Conservation (phyloP, 2,113 vertebrate species). For the Crotalus helleri region DNA sequence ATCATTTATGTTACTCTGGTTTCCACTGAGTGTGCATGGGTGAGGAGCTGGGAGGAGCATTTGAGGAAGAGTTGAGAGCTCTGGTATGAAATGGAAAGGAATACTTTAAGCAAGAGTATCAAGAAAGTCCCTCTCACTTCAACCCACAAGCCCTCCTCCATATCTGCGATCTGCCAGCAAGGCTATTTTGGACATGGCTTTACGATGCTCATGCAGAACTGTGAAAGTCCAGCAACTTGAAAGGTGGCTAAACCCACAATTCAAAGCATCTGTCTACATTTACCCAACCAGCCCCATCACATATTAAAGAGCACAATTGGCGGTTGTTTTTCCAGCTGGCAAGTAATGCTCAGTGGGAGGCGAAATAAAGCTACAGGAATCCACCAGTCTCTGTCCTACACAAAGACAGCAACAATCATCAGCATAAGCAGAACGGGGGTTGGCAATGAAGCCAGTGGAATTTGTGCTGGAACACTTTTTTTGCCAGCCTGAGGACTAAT, state of each 20-base stretch:
- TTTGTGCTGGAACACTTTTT: background rate
- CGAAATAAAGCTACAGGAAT: background rate
- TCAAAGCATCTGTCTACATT: background rate
- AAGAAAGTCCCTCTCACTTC: background rate
- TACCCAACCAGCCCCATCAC: background rate
- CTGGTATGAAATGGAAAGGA: background rate
- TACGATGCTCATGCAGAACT: background rate
- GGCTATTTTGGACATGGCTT: background rate
- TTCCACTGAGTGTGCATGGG: background rate
- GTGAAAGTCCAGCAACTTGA: background rate
- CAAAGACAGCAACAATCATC: background rate
- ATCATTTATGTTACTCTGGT: background rate
- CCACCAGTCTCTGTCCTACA: background rate
- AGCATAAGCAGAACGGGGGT: background rate
- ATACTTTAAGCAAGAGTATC: background rate
- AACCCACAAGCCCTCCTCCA: background rate
- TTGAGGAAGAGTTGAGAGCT: background rate
- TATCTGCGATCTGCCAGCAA: background rate
- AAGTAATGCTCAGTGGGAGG: background rate
- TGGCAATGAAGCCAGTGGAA: background rate
- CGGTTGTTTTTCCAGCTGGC: background rate
- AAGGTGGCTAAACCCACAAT: background rate
- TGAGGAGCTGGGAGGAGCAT: background rate
- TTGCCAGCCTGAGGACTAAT: background rate
- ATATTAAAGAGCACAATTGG: background rate